Percentiles rank a stretch among this genome's conserved stretches.
These are phyloP conservation scores for Physocephala rufipes DNA, from an alignment of 2,888 invertebrate species.

Conservation along the genomic window DNA sequence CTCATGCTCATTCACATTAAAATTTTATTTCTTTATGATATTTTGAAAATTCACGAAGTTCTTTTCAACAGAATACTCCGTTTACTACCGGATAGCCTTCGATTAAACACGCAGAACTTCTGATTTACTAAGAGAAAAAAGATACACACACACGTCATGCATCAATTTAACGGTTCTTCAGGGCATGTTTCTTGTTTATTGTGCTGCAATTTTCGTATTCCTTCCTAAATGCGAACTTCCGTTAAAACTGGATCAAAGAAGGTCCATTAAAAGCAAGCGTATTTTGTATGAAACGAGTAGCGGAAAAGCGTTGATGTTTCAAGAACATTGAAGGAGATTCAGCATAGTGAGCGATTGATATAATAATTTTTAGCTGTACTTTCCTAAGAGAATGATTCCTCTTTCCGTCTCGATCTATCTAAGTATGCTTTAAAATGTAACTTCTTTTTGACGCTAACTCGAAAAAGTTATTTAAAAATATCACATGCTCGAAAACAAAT, in stretches of 20 bases:
- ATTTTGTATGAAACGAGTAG: too few species aligned
- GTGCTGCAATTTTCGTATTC: not conserved
- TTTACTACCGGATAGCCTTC: not conserved
- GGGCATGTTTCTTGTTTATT: not conserved
- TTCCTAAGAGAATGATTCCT: too few species aligned
- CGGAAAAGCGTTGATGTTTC: not conserved
- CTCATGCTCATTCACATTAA: too few species aligned
- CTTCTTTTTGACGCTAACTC: too few species aligned
- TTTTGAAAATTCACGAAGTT: not conserved
- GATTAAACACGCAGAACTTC: constrained; percentile 24
- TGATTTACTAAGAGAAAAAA: too few species aligned
- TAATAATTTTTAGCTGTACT: too few species aligned
- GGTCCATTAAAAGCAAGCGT: too few species aligned
- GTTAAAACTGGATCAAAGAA: constrained; percentile 2
- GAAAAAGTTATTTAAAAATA: too few species aligned
- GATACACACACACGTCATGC: not conserved
- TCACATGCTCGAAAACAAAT: too few species aligned
- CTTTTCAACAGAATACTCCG: not conserved
- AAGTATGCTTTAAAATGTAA: constrained; percentile 35
- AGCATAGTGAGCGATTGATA: not conserved
- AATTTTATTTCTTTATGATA: not conserved
- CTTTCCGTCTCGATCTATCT: too few species aligned
- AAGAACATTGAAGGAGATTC: constrained; percentile 31
- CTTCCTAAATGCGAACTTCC: constrained; percentile 11
- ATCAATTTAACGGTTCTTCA: not conserved